phyloP scores from a whole-genome alignment of 2,797 vertebrate genomes.

The Lophius americanus region DNA sequence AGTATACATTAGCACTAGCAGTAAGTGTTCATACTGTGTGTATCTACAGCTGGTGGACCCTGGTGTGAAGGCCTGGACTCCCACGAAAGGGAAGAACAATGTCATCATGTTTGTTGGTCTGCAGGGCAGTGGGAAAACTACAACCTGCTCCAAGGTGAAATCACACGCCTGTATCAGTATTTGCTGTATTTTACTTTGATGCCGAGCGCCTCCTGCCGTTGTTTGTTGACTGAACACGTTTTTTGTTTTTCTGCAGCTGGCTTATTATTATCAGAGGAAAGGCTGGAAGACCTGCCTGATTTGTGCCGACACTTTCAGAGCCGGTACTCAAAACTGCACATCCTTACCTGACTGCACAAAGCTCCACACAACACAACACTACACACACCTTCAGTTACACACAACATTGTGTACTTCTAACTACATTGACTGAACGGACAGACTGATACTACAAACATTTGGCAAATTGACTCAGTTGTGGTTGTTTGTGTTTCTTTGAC shows the following conservation, averaged over 20 bases:
- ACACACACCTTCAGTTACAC: not conserved
- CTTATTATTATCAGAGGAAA: conserved; percentile 98
- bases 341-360: too few relatives aligned
- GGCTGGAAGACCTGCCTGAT: conserved; percentile 99
- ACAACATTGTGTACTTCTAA: too few relatives aligned
- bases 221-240: conserved; percentile 1
- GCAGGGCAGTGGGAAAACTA: conserved; percentile 98
- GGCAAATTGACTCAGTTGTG: not conserved
- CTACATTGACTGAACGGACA: too few relatives aligned
- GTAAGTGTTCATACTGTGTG: not conserved
- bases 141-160: conserved; percentile 95
- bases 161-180: not conserved
- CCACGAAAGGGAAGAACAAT: conserved; percentile 98
- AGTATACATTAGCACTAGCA: too few relatives aligned
- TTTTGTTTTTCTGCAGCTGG: conserved; percentile 80
- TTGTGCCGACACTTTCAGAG: conserved; percentile 99
- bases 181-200: not conserved
- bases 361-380: not conserved
- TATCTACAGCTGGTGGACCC: conserved; percentile 92
- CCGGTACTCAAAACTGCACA: conserved; percentile 78
- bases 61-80: conserved; percentile 99
- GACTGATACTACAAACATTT: too few relatives aligned
- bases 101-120: conserved; percentile 99
- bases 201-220: not conserved
- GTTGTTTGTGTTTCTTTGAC: not conserved